Evolutionary conservation across 2,888 invertebrate species (phyloP).

Genomic region (Chrysolina haemoptera): DNA sequence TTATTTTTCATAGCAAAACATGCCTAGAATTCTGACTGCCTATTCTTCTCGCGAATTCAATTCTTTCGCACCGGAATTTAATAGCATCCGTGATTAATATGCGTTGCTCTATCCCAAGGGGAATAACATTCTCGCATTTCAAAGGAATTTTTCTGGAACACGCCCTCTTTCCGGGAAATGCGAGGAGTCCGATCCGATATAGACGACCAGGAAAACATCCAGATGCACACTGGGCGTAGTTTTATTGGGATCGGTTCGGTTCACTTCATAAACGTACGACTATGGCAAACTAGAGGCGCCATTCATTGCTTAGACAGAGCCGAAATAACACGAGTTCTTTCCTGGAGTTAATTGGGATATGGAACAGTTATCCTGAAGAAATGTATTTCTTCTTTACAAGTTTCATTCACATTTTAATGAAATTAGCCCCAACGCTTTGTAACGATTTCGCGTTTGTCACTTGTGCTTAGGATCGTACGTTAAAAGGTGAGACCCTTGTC

Average conservation of each 20-base stretch:
- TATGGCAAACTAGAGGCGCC: constrained; percentile 21
- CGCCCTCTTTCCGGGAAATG: neutral
- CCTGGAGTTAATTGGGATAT: too few species aligned
- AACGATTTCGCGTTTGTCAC: too few species aligned
- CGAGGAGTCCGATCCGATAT: neutral
- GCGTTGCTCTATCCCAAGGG: constrained; percentile 1
- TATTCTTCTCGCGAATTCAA: neutral
- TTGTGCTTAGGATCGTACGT: too few species aligned
- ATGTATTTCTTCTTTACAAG: too few species aligned
- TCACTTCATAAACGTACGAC: constrained; percentile 25
- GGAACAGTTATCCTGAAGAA: too few species aligned
- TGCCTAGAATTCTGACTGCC: neutral
- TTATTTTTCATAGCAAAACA: constrained; percentile 4
- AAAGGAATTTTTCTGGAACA: neutral
- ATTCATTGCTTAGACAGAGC: constrained; percentile 24
- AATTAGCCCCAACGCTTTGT: too few species aligned
- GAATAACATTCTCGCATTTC: constrained; percentile 3
- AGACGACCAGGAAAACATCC: constrained; percentile 5
- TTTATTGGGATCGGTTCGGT: constrained; percentile 33
- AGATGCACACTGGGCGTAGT: constrained; percentile 33
- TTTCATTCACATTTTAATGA: too few species aligned
- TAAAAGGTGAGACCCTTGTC: too few species aligned
- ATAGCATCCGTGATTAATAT: constrained; percentile 6
- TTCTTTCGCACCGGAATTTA: constrained; percentile 8
- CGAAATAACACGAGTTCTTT: neutral